Conservation (phyloP, 2,888 invertebrate genomes). For the Macaria liturata region DNA sequence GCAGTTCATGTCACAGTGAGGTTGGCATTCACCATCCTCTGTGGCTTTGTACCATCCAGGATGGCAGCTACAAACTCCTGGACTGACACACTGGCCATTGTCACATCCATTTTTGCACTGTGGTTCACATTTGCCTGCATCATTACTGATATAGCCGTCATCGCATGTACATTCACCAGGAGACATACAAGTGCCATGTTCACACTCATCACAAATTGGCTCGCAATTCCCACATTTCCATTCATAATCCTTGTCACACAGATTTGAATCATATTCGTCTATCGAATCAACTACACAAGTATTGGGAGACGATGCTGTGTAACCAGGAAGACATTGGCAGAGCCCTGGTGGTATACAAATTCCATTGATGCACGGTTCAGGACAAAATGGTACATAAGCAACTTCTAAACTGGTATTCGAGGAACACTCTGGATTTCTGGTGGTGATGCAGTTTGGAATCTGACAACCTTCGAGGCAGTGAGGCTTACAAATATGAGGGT, state of each 20-base stretch:
- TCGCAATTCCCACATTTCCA: slow-evolving; percentile 23
- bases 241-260: slow-evolving; percentile 26
- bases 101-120: slow-evolving; percentile 37
- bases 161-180: slow-evolving; percentile 33
- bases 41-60: slow-evolving; percentile 37
- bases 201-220: slow-evolving; percentile 24
- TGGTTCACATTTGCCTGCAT: slow-evolving; percentile 31
- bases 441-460: slow-evolving; percentile 32
- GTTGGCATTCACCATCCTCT: slow-evolving; percentile 27
- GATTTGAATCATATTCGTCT: slow-evolving; percentile 8
- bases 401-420: neutral
- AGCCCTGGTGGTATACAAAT: slow-evolving; percentile 42
- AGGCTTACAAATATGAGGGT: slow-evolving; percentile 30
- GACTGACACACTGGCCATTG: slow-evolving; percentile 39
- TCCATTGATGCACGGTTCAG: slow-evolving; percentile 36
- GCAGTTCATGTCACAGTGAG: slow-evolving; percentile 40
- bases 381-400: slow-evolving; percentile 4
- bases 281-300: slow-evolving; percentile 8
- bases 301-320: slow-evolving; percentile 4
- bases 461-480: slow-evolving; percentile 37
- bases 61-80: slow-evolving; percentile 37
- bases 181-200: slow-evolving; percentile 31
- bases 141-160: slow-evolving; percentile 24
- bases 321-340: slow-evolving; percentile 44
- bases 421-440: slow-evolving; percentile 16